Base-by-base conservation (phyloP, 2,888 invertebrate genomes). In the Sesia apiformis region DNA sequence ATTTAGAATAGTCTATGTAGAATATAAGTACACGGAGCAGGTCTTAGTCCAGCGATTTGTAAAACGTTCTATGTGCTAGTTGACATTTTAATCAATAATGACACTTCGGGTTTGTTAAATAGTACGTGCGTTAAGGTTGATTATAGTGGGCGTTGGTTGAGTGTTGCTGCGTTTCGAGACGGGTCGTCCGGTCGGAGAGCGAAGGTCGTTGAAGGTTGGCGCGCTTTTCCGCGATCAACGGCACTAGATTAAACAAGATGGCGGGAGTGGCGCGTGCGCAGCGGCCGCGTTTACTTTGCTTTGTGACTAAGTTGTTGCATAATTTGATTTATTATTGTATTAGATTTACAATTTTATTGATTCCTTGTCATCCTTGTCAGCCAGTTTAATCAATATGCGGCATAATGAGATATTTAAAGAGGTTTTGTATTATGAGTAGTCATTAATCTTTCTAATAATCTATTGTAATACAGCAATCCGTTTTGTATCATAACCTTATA, bases 151-250 rank as follows among this genome's bases (percentile, higher is more conserved):
- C 8, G 40, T 39, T 40, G 40, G 40, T n/a, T 58, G 60, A 50
- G 56, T 42, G 54, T 61, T 63, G 42, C 54, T 56, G 53, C 64
- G 58, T 76, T 78, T 61, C 62, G 65, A 65, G 66, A 65, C 70
- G 69, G 72, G 70, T 68, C 67, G 73, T 68, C 71, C 81, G 84
- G 84, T 83, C 80, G 85, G 80, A 81, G 87, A 88, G 86, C 87
- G 88, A 89, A 89, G 88, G 88, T 89, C 88, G 88, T 87, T 88
- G 87, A 89, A 88, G 88, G 87, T 86, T 87, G 88, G 84, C 84
- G 81, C 81, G 88, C 86, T 87, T 87, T 88, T 88, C 87, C 88
- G 87, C 87, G 87, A 86, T 87, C 87, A 84, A 84, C 84, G 82
- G 84, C 84, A 81, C 82, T 84, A 87, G 87, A 89, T 89, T 82